These are phyloP conservation scores for Pimephales promelas DNA, from an alignment of 2,113 vertebrate species.

Conservation along the genomic window DNA sequence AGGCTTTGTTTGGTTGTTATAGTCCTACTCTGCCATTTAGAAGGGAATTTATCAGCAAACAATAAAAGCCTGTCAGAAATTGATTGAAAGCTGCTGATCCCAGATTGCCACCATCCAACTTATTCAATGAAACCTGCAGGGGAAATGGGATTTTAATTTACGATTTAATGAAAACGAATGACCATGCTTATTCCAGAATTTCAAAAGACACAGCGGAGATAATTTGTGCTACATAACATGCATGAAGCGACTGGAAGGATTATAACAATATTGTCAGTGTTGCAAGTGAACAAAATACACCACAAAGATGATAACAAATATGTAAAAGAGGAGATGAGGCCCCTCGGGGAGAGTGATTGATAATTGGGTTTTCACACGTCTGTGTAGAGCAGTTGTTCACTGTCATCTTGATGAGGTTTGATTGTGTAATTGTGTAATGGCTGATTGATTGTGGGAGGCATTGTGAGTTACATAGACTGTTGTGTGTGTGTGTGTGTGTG, in stretches of 20 bases:
- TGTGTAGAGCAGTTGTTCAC: conserved; percentile 45
- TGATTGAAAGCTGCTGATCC: conserved; percentile 11
- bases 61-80: conserved; percentile 26
- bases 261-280: conserved; percentile 40
- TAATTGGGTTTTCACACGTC: conserved; percentile 45
- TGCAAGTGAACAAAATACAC: background rate
- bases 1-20: background rate
- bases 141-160: conserved; percentile 33
- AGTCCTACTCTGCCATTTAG: conserved; percentile 17
- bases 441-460: conserved; percentile 16
- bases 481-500: background rate
- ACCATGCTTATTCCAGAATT: conserved; percentile 17
- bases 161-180: conserved; percentile 36
- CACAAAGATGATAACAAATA: conserved; percentile 38
- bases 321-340: conserved; percentile 27
- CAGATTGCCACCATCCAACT: conserved; percentile 9
- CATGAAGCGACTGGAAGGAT: conserved; percentile 15
- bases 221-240: conserved; percentile 23
- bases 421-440: conserved; percentile 44
- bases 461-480: background rate
- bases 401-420: conserved; percentile 44
- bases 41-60: conserved; percentile 16
- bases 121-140: conserved; percentile 11
- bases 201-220: conserved; percentile 22
- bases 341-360: conserved; percentile 32